A percentile compares a stretch with the other conserved stretches of the same genome.
These are phyloP conservation scores for Aulostomus chinensis DNA, from an alignment of 2,797 vertebrate species.

Conservation along the genomic window DNA sequence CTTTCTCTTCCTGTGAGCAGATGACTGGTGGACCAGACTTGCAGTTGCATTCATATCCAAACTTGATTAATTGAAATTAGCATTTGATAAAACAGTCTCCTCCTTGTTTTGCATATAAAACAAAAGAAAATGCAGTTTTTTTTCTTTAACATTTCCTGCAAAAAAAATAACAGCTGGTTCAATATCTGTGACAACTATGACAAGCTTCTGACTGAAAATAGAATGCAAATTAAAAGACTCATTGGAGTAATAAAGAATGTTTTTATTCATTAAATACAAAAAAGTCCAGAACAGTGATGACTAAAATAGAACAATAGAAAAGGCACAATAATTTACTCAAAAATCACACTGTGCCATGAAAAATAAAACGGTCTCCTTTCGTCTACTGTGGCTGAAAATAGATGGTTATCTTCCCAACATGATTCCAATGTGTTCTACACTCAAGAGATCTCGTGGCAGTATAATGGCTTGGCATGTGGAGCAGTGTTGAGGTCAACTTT, in stretches of 20 bases:
- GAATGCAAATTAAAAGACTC: constrained; percentile 4
- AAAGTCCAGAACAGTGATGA: constrained; percentile 70
- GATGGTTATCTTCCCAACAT: constrained; percentile 65
- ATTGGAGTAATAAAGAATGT: constrained; percentile 65
- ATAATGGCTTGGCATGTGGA: constrained; percentile 78
- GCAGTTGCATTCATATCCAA: too few relatives aligned
- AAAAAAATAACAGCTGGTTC: too few relatives aligned
- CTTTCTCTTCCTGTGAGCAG: too few relatives aligned
- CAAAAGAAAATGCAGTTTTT: too few relatives aligned
- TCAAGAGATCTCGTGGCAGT: constrained; percentile 71
- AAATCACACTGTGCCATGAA: constrained; percentile 78
- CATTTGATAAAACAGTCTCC: too few relatives aligned
- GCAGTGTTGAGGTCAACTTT: constrained; percentile 78
- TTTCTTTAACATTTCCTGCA: too few relatives aligned
- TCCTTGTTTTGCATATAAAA: too few relatives aligned
- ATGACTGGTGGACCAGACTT: too few relatives aligned
- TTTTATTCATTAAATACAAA: constrained; percentile 82
- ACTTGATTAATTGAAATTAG: too few relatives aligned
- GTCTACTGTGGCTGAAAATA: constrained; percentile 72
- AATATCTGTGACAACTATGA: too few relatives aligned
- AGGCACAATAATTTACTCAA: constrained; percentile 82
- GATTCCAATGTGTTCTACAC: constrained; percentile 56
- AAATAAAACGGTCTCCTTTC: constrained; percentile 70
- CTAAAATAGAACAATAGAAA: constrained; percentile 80
- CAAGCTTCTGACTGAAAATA: not conserved